Percentiles rank a stretch among this genome's conserved stretches.
These are phyloP conservation scores for Perccottus glenii DNA, from an alignment of 2,113 vertebrate genomes.

Conservation along the genomic window DNA sequence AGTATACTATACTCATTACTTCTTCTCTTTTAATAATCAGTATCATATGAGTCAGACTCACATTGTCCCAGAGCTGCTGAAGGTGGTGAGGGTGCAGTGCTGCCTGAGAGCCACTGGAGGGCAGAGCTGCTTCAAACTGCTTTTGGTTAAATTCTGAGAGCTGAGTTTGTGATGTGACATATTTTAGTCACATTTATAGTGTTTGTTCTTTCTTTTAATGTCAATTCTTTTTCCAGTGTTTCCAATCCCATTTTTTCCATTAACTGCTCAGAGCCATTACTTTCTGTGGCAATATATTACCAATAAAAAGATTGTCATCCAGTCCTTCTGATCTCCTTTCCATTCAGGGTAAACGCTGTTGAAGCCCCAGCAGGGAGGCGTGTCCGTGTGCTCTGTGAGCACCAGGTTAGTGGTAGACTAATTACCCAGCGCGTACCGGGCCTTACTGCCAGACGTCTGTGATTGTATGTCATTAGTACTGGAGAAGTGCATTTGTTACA, in stretches of 20 bases:
- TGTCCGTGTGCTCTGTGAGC: conserved; percentile 71
- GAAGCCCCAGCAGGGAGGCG: conserved; percentile 39
- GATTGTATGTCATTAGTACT: conserved; percentile 81
- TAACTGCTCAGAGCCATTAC: background rate
- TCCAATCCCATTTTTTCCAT: no score
- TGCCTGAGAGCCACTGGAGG: conserved; percentile 42
- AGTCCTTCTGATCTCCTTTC: conserved; percentile 1
- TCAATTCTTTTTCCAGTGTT: no score
- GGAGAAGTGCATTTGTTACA: conserved; percentile 78
- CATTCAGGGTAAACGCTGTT: conserved; percentile 21
- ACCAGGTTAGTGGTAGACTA: conserved; percentile 79
- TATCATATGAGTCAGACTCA: conserved; percentile 34
- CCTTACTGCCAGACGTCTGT: conserved; percentile 69
- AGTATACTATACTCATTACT: no score
- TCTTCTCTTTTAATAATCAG: no score
- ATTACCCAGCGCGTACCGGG: conserved; percentile 75
- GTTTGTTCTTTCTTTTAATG: no score
- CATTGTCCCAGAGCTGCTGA: conserved; percentile 3
- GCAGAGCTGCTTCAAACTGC: conserved; percentile 17
- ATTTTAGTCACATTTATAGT: no score
- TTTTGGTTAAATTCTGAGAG: no score
- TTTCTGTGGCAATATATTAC: conserved; percentile 17
- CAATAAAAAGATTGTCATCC: conserved; percentile 40
- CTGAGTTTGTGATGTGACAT: background rate
- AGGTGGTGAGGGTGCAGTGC: conserved; percentile 3